A percentile compares a stretch with the other conserved stretches of the same genome.
phyloP scores from a whole-genome alignment of 2,797 vertebrate species.

The Nyctibius grandis region DNA sequence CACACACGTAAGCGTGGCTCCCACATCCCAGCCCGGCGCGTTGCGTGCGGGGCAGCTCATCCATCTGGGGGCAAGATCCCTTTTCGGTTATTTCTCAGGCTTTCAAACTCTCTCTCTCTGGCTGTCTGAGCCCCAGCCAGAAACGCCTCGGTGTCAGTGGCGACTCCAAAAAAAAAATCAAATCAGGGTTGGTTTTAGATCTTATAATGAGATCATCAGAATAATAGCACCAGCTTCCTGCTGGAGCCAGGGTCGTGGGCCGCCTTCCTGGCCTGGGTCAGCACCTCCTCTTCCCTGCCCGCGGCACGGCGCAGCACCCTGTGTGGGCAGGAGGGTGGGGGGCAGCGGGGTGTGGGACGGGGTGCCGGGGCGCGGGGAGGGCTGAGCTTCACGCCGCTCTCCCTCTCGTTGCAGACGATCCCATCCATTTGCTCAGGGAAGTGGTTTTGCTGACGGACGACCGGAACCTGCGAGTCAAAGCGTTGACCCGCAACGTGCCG shows the following conservation, averaged over 20 bases:
- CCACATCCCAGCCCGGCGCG: conserved; percentile 30
- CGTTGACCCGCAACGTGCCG: conserved; percentile 92
- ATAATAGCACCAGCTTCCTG: conserved; percentile 66
- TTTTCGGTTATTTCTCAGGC: conserved; percentile 32
- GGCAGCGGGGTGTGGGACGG: rapidly evolving
- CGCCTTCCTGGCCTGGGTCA: conserved; percentile 44
- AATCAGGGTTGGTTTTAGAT: conserved; percentile 35
- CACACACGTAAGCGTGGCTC: conserved; percentile 56
- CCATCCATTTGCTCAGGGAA: conserved; percentile 89
- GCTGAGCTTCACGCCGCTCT: background rate
- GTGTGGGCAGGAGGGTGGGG: background rate
- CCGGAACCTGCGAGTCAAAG: conserved; percentile 96
- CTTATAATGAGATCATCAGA: conserved; percentile 61
- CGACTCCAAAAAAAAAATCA: background rate
- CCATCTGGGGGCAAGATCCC: conserved; percentile 64
- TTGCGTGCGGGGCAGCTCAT: conserved; percentile 64
- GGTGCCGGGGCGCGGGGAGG: background rate
- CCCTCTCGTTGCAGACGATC: conserved; percentile 77
- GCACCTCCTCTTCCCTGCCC: conserved; percentile 24
- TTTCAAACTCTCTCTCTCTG: conserved; percentile 6
- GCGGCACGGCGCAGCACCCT: background rate
- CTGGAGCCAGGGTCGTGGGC: conserved; percentile 44
- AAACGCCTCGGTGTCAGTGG: conserved; percentile 31
- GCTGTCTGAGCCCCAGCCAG: conserved; percentile 46
- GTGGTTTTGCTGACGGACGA: conserved; percentile 97